These are phyloP conservation scores for Euphonia xanthogaster DNA, from an alignment of 2,797 vertebrate genomes.

Conservation along the genomic window DNA sequence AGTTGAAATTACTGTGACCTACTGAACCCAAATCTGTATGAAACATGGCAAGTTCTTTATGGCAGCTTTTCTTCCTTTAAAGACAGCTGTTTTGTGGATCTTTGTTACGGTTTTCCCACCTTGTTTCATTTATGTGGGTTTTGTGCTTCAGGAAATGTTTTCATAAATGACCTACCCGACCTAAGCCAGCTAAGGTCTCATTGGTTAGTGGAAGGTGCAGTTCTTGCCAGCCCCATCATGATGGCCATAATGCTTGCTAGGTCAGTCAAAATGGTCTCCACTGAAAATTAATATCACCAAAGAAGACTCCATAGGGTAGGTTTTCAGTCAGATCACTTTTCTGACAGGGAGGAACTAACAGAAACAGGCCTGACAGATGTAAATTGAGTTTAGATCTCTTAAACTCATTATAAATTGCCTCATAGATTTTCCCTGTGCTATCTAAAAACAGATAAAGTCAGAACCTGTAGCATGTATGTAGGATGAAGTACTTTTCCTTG, in stretches of 20 bases:
- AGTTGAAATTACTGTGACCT: background rate
- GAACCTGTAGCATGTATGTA: background rate
- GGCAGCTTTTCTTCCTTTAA: background rate
- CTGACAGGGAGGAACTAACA: background rate
- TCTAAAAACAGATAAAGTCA: background rate
- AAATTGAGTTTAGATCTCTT: background rate
- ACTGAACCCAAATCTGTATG: background rate
- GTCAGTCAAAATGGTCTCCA: background rate
- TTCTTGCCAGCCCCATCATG: background rate
- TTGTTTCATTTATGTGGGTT: background rate
- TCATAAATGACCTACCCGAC: background rate
- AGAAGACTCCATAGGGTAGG: background rate
- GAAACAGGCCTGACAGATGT: background rate
- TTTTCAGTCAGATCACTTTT: background rate
- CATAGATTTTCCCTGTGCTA: background rate
- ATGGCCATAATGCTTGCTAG: background rate
- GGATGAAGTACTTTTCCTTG: slow-evolving; percentile 9
- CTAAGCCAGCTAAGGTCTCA: fast-evolving
- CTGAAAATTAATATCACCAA: background rate
- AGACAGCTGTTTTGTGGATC: background rate
- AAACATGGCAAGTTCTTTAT: background rate
- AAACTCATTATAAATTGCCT: background rate
- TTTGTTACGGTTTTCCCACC: background rate
- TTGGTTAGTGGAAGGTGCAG: background rate
- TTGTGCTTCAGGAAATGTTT: background rate